phyloP scores from a whole-genome alignment of 2,888 invertebrate genomes.

The Melanophora roralis region DNA sequence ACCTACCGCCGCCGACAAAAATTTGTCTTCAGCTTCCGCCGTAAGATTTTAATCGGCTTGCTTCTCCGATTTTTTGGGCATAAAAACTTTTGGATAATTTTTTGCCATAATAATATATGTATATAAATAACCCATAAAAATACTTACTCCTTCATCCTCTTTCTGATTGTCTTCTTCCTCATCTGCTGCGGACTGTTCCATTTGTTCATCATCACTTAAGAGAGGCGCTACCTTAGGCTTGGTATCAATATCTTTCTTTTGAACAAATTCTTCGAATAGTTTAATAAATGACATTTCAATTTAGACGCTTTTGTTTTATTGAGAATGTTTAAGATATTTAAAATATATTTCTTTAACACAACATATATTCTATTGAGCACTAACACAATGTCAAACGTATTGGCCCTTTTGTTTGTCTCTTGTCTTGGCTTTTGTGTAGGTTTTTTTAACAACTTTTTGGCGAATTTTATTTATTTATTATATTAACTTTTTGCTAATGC shows the following conservation, averaged over 20 bases:
- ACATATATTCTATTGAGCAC: not conserved
- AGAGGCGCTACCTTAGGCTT: conserved; percentile 33
- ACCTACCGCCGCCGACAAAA: too few species aligned
- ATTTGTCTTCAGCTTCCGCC: too few species aligned
- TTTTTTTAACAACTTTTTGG: too few species aligned
- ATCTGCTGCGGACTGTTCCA: not conserved
- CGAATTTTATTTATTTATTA: not conserved
- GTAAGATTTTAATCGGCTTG: too few species aligned
- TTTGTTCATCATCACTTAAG: conserved; percentile 47
- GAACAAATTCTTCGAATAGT: conserved; percentile 67
- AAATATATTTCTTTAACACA: too few species aligned
- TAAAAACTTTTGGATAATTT: not conserved
- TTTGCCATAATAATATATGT: not conserved
- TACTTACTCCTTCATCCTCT: conserved; percentile 50
- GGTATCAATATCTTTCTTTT: conserved; percentile 64
- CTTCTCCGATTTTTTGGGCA: too few species aligned
- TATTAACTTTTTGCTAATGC: not conserved
- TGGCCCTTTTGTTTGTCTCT: not conserved
- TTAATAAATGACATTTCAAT: conserved; percentile 66
- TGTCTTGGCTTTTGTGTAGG: too few species aligned
- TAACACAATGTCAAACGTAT: conserved; percentile 1
- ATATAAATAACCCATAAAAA: not conserved
- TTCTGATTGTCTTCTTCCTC: conserved; percentile 21
- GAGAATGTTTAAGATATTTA: too few species aligned
- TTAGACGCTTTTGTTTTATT: too few species aligned